Base-by-base conservation (phyloP, 1,140 invertebrate species). In the Drosophila murphyi region DNA sequence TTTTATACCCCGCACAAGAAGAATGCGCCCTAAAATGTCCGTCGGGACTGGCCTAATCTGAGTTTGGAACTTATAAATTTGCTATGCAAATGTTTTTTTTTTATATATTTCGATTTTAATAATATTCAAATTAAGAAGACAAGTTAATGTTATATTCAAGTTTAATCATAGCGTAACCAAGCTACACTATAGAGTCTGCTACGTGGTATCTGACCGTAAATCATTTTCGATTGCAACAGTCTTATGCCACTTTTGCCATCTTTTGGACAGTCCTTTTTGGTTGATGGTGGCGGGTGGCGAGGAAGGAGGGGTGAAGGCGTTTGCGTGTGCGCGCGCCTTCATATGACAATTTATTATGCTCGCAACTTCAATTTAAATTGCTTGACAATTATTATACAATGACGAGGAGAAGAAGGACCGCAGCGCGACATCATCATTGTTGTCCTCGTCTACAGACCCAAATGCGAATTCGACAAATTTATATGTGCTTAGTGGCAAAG, bases 321-420 rank as follows among this genome's bases (percentile, higher is more conserved):
- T 35, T 28, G 55, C 29, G 43, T 31, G 51, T 52, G 61, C 56
- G 41, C 47, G 31, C 69, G 57, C 55, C 67, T 72, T 70, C 78
- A 79, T 82, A 81, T 85, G 82, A 89, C 78, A 86, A 90, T 90
- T 90, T 90, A 90, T 90, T 86, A 90, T 85, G 82, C 57, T 59
- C 45, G 41, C 59, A 72, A 76, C 80, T 69, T 82, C 85, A 89
- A 91, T 91, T 91, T 86, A 91, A 91, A 91, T 88, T 88, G 89
- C 89, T 88, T 88, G 88, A 91, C 89, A 91, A 91, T 91, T 91
- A 91, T 91, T 91, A 82, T 70, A 82, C 79, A 89, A 89, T 85
- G 79, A 75, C 74, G 74, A 73, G 72, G 32, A 20, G 20, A 20
- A 20, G 20, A 20, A 72, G 48, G 29, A 55, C 41, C 61, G 52